Conservation (phyloP, 2,888 invertebrate species). For the Phyto melanocephala region DNA sequence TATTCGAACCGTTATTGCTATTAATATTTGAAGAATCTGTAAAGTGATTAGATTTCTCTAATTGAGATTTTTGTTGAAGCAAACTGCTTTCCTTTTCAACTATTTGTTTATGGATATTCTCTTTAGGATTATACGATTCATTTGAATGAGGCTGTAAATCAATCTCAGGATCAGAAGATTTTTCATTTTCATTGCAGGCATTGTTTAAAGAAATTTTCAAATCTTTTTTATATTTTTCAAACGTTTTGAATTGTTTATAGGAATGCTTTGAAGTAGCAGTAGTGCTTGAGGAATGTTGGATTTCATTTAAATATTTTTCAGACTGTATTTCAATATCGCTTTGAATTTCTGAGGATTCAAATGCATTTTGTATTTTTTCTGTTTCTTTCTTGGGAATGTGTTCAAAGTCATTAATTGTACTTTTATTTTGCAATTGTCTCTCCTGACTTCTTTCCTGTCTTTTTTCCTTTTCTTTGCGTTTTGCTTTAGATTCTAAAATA, state of each 20-base stretch:
- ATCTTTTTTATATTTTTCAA: conserved; percentile 30
- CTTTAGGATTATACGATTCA: neutral
- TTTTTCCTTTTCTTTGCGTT: conserved; percentile 31
- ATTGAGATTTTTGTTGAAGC: neutral
- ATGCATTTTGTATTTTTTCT: neutral
- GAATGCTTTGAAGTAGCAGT: neutral
- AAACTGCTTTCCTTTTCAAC: neutral
- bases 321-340: neutral
- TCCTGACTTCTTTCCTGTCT: neutral
- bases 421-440: neutral
- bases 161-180: neutral
- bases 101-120: no score
- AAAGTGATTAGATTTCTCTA: neutral
- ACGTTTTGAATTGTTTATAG: neutral
- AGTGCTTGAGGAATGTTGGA: neutral
- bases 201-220: neutral
- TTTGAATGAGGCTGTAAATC: neutral
- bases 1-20: neutral
- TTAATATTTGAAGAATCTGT: neutral
- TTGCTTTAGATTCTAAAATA: conserved; percentile 52
- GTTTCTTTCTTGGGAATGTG: neutral
- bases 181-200: neutral
- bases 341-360: neutral
- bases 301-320: neutral
- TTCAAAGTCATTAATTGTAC: neutral